These are phyloP conservation scores for Yponomeuta sedellus DNA, from an alignment of 2,888 invertebrate genomes.

Conservation along the genomic window DNA sequence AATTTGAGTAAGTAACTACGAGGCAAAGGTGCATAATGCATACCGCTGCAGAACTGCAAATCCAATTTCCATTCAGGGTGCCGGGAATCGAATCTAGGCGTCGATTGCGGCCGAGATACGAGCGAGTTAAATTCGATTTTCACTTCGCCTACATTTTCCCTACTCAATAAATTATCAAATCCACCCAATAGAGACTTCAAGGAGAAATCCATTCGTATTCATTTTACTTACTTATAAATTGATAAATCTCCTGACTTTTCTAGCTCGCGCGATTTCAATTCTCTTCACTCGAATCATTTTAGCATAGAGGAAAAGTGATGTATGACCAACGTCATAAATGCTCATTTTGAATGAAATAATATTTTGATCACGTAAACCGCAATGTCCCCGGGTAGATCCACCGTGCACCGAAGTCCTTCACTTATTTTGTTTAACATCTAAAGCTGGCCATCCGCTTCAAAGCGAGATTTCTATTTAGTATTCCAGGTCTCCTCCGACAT, in stretches of 20 bases:
- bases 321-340: background rate
- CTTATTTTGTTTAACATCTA: background rate
- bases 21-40: conserved; percentile 45
- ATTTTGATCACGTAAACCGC: conserved; percentile 1
- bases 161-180: conserved; percentile 36
- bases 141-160: conserved; percentile 42
- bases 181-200: conserved; percentile 26
- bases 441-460: conserved; percentile 18
- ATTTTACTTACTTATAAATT: conserved; percentile 6
- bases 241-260: background rate
- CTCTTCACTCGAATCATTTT: background rate
- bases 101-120: conserved; percentile 62
- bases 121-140: conserved; percentile 61
- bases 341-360: background rate
- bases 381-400: background rate
- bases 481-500: conserved; percentile 8
- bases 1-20: conserved; percentile 49
- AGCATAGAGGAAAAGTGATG: background rate
- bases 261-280: background rate
- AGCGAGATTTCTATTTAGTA: conserved; percentile 15
- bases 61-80: conserved; percentile 62
- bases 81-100: conserved; percentile 58
- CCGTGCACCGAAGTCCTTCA: background rate
- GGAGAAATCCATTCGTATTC: conserved; percentile 17
- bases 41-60: conserved; percentile 59